Base-by-base conservation (phyloP, 2,888 invertebrate genomes). In the Philhelius pedissequus region DNA sequence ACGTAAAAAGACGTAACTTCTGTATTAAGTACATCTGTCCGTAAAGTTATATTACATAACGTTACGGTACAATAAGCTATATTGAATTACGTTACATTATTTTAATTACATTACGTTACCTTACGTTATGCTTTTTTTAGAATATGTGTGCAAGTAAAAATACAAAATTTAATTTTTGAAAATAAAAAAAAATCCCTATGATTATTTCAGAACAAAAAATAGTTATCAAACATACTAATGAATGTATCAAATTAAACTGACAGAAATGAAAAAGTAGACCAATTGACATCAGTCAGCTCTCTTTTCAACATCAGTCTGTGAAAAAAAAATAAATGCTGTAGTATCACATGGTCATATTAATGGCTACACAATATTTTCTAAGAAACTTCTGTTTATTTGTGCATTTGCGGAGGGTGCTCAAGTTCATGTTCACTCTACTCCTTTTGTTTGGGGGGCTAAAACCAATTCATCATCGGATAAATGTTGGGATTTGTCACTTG, bases 401-500 rank as follows among this genome's bases (percentile, higher is more conserved):
- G 56, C 48, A 38, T 71, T 64, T 40, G 3, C 2, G 30, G 9
- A 58, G 25, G 27, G 52, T 62, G 25, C 25, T 35, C 5, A 9
- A 9, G 3, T 9, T 25, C 5, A 9, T 32, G 3, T 9, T 25
- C 5, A 15, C 15, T n/a, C 45, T 11, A 11, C 13, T 48, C 45
- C 25, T n/a, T n/a, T 50, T 52, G 7, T 58, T 43, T 58, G n/a
- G n/a, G n/a, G n/a, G 48, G 30, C 20, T n/a, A 43, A 13, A 30
- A 25, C 38, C 52, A 68, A 82, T 82, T 62, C 54, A 82, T 82
- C 77, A 82, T 60, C 50, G 9, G 52, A 71, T 68, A 22, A 43
- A 68, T 58, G 60, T 32, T 54, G 18, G 38, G 62, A 62, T 66
- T 48, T 81, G 77, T 76, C 66, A 81, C 58, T 54, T 58, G 66